Conservation (phyloP, 92 coral and sea anemone genomes). For the Heliopora coerulea region DNA sequence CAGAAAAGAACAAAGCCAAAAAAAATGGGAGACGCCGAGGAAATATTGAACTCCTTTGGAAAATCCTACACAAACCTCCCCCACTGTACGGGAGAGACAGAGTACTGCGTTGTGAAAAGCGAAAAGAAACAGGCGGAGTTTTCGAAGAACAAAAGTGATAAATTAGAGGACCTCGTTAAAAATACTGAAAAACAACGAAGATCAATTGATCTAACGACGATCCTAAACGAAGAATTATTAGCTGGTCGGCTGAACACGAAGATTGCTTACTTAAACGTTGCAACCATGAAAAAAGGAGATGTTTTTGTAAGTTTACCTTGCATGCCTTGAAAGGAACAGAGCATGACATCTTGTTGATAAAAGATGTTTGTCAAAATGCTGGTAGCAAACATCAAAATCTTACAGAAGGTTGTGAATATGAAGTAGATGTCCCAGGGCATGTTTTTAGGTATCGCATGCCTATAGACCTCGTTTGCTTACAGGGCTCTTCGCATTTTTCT, state of each 20-base stretch:
- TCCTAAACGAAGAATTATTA: constrained; percentile 55
- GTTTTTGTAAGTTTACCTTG: constrained; percentile 73
- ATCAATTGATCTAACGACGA: constrained; percentile 45
- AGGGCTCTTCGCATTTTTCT: too few species aligned
- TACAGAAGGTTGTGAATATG: too few species aligned
- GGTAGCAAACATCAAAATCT: too few species aligned
- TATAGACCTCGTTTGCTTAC: too few species aligned
- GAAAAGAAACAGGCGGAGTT: constrained; percentile 10
- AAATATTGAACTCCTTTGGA: constrained; percentile 26
- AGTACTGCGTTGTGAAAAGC: constrained; percentile 8
- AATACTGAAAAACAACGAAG: constrained; percentile 5
- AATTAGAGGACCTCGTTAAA: neutral
- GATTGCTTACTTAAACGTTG: constrained; percentile 73
- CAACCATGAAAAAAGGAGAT: constrained; percentile 81
- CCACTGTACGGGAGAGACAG: constrained; percentile 25
- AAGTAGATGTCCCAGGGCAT: too few species aligned
- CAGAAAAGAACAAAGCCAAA: constrained; percentile 9
- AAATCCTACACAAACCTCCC: constrained; percentile 13
- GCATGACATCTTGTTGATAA: neutral
- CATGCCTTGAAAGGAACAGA: neutral
- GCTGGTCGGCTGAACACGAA: constrained; percentile 73
- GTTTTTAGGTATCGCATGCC: too few species aligned
- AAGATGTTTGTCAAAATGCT: too few species aligned
- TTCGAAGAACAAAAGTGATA: constrained; percentile 1
- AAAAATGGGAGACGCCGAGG: constrained; percentile 37